phyloP scores from a whole-genome alignment of 2,113 vertebrate genomes.

The Erinaceus europaeus region DNA sequence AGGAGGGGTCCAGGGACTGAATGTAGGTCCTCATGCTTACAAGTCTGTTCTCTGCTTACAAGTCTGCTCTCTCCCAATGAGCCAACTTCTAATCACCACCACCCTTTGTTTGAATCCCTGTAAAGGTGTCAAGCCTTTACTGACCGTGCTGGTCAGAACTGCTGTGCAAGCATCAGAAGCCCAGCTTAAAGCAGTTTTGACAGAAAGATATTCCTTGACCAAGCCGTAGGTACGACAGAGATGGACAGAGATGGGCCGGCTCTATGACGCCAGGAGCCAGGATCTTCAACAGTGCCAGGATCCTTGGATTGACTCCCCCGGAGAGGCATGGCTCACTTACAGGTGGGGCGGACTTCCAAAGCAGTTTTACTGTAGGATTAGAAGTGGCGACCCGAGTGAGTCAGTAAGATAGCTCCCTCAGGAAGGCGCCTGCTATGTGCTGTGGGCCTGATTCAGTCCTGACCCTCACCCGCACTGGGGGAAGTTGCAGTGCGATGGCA shows the following conservation, averaged over 20 bases:
- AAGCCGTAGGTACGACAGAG: neutral
- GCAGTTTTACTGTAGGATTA: neutral
- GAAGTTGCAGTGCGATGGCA: no score
- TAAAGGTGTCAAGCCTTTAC: neutral
- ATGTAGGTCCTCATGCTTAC: no score
- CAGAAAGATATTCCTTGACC: neutral
- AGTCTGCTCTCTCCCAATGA: neutral
- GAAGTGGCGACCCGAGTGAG: no score
- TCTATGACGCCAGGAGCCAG: no score
- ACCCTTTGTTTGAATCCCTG: neutral
- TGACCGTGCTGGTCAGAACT: neutral
- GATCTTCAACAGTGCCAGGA: no score
- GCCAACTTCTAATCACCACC: neutral
- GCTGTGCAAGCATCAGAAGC: slow-evolving; percentile 11
- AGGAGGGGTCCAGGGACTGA: neutral
- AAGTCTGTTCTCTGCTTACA: no score
- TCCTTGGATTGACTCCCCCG: no score
- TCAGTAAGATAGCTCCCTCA: no score
- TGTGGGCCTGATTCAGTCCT: neutral
- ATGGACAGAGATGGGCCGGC: neutral
- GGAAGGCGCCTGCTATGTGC: neutral
- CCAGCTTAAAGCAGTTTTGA: neutral
- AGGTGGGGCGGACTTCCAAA: neutral
- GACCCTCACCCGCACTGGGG: neutral
- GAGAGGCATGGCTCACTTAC: neutral